Base-by-base conservation (phyloP, 2,797 vertebrate species). In the Peromyscus aztecus region DNA sequence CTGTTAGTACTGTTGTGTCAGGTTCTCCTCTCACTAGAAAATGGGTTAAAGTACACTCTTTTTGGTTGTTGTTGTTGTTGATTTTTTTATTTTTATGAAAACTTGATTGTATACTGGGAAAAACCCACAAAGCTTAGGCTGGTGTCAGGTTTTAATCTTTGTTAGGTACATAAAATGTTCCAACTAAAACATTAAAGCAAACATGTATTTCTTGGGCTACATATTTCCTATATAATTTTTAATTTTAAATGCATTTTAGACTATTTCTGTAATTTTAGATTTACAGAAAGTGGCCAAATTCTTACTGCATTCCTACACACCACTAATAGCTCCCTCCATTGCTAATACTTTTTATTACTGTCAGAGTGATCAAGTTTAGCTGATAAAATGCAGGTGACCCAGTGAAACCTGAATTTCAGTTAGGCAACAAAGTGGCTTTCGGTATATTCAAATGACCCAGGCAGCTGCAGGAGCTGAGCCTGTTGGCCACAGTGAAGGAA, bases 1-100 rank as follows among this genome's bases (percentile, higher is more conserved):
- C 86, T 95, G 94, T 98, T 98, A 84, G 85, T 96, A 97, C 98
- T 98, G 69, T 90, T 98, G 95, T 95, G 75, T 95, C 82, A 86
- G 40, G 14, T 46, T 95, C 73, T 95, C 11, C 4, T 97, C 88
- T 91, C 49, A 59, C 59, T 65, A 73, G 46, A 71, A 95, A 96
- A 78, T 90, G 86, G 63, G 84, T 94, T 91, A 91, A 95, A 94
- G 69, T 43, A 59, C 40, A 59, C 5, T 55, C 52, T 55, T 55
- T 55, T 16, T 6, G 23, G 11, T 77, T 97, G 8, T 80, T 97
- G 37, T 11, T 73, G 9, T 94, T 91, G 37, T 75, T 73, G 23
- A 4, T 21, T 37, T 37, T 11, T 37, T 29, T 63, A 9, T 43
- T 29, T 43, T 80, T 71, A 40, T 34, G 17, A 67, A 94, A 94